Conservation (phyloP, 2,113 vertebrate genomes). For the Nerophis lumbriciformis region DNA sequence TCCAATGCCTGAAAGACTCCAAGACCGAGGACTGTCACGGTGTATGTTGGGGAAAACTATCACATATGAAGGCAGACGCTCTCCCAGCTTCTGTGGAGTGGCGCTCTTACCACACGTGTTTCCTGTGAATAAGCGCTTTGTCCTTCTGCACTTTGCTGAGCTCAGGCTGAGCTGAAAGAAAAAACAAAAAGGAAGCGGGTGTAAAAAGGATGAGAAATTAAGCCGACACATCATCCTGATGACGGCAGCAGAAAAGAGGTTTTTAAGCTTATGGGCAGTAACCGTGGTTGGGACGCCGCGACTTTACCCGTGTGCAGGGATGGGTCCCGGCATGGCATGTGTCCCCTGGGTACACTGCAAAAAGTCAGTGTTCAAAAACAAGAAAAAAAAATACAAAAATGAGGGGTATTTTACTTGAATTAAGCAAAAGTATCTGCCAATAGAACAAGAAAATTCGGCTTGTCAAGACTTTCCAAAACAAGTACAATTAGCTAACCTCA, state of each 20-base stretch:
- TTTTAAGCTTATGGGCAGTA: conserved; percentile 59
- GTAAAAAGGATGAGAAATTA: conserved; percentile 54
- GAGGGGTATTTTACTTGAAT: no score
- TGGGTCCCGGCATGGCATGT: conserved; percentile 40
- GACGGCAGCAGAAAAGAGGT: conserved; percentile 55
- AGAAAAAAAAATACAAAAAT: no score
- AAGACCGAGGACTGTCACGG: no score
- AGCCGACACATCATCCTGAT: conserved; percentile 58
- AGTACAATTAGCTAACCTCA: no score
- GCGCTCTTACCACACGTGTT: conserved; percentile 19
- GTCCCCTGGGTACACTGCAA: conserved; percentile 48
- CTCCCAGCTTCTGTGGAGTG: background rate
- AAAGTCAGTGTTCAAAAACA: no score
- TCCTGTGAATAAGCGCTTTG: conserved; percentile 32
- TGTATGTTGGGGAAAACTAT: no score
- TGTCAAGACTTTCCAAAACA: no score
- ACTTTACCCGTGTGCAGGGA: conserved; percentile 57
- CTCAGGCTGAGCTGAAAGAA: conserved; percentile 19
- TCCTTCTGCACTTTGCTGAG: conserved; percentile 40
- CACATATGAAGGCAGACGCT: background rate
- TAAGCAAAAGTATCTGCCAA: no score
- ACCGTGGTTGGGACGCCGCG: conserved; percentile 66
- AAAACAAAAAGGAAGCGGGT: conserved; percentile 20
- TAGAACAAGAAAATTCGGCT: no score
- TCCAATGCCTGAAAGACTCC: no score